Percentiles rank a stretch among this genome's conserved stretches.
These are phyloP conservation scores for Phyllotis vaccarum DNA, from an alignment of 2,797 vertebrate genomes.

Conservation along the genomic window DNA sequence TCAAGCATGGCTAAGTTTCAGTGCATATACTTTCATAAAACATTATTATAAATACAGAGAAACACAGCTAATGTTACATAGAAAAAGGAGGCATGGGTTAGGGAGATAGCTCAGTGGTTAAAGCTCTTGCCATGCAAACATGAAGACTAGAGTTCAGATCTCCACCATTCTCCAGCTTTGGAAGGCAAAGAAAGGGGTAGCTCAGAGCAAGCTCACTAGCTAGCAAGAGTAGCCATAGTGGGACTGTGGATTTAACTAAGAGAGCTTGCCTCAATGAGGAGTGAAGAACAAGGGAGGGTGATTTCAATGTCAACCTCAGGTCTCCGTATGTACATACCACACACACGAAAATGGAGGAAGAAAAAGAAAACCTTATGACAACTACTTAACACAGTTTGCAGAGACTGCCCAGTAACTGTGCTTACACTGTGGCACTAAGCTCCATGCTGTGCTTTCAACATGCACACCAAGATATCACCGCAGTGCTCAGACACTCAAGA, in stretches of 20 bases:
- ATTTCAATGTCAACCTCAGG: neutral
- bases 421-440: no score
- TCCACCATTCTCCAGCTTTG: neutral
- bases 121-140: neutral
- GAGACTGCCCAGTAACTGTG: neutral
- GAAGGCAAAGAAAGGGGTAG: no score
- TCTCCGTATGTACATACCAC: neutral
- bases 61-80: neutral
- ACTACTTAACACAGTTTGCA: neutral
- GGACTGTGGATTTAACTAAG: neutral
- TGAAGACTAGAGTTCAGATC: neutral
- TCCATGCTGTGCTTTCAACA: rapidly evolving
- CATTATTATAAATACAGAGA: neutral
- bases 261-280: neutral
- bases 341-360: neutral
- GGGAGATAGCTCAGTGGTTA: neutral
- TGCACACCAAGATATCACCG: neutral
- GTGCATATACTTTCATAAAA: neutral
- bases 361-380: neutral
- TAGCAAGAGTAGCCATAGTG: neutral
- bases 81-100: neutral
- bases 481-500: neutral
- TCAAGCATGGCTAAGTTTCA: neutral
- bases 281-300: neutral
- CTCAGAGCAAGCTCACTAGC: neutral